These are phyloP conservation scores for Phalacrocorax brasilianus DNA, from an alignment of 2,113 vertebrate species.

Conservation along the genomic window DNA sequence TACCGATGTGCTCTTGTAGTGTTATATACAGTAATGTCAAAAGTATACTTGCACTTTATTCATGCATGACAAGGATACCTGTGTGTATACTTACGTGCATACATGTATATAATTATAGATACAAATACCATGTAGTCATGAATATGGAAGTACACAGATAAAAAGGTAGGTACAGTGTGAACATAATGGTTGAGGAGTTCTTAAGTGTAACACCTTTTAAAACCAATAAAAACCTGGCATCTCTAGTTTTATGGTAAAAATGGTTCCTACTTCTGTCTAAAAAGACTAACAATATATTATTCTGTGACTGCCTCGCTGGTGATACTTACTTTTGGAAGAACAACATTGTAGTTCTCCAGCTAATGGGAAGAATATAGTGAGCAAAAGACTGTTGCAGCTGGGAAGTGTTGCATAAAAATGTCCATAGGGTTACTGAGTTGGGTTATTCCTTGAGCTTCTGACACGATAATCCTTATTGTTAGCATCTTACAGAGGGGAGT, in stretches of 20 bases:
- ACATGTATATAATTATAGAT: not conserved
- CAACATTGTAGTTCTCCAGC: not conserved
- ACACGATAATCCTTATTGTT: not conserved
- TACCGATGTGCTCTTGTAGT: not conserved
- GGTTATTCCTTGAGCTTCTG: not conserved
- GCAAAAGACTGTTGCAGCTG: not conserved
- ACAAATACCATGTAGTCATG: not conserved
- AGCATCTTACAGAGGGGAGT: not conserved
- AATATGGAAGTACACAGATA: not conserved
- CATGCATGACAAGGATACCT: not conserved
- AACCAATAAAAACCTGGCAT: not conserved
- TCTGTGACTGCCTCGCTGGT: not conserved
- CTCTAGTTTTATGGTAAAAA: not conserved
- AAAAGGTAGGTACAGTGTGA: not conserved
- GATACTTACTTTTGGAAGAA: not conserved
- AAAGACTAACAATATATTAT: not conserved
- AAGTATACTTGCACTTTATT: not conserved
- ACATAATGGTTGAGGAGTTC: not conserved
- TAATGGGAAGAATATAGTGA: not conserved
- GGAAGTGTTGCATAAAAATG: not conserved
- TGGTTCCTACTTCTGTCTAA: not conserved
- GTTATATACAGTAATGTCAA: not conserved
- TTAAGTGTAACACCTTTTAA: not conserved
- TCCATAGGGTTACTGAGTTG: not conserved
- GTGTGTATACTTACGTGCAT: not conserved